Percentiles rank a stretch among this genome's conserved stretches.
Evolutionary conservation across 2,888 invertebrate species (phyloP).

Genomic region (Adela reaumurella): DNA sequence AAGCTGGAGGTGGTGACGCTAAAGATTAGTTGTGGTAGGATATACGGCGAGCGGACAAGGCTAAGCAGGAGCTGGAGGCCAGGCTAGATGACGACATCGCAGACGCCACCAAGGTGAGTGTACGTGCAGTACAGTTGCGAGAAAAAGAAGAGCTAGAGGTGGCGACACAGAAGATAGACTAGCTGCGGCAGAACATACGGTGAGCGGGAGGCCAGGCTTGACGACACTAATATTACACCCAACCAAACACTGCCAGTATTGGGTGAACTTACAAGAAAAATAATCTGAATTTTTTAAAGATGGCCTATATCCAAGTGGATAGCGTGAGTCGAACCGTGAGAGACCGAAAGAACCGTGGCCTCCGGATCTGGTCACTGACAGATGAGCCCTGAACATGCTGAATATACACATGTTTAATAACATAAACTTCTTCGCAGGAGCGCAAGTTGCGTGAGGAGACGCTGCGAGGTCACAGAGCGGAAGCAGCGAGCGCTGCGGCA

Average conservation of each 20-base stretch:
- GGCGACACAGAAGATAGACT: constrained; percentile 61
- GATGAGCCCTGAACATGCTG: no score
- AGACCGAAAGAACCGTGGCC: no score
- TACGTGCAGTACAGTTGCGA: constrained; percentile 77
- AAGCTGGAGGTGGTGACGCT: constrained; percentile 81
- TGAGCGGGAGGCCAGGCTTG: constrained; percentile 83
- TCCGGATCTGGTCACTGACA: no score
- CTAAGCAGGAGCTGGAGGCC: constrained; percentile 81
- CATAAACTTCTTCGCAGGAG: no score
- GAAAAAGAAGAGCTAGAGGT: constrained; percentile 92
- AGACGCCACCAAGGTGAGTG: constrained; percentile 69
- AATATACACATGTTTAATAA: no score
- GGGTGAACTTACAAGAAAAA: no score
- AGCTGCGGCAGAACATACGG: constrained; percentile 81
- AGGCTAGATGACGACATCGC: constrained; percentile 83
- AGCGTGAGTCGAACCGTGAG: no score
- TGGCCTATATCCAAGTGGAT: no score
- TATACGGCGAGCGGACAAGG: constrained; percentile 84
- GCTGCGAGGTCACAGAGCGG: constrained; percentile 22
- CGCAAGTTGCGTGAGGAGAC: constrained; percentile 39
- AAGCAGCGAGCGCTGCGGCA: constrained; percentile 53
- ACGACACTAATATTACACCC: no score
- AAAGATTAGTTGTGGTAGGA: constrained; percentile 71
- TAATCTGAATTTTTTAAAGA: no score
- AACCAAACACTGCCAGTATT: no score